Evolutionary conservation across 2,888 invertebrate species (phyloP).

Genomic region (Caenorhabditis sp.): DNA sequence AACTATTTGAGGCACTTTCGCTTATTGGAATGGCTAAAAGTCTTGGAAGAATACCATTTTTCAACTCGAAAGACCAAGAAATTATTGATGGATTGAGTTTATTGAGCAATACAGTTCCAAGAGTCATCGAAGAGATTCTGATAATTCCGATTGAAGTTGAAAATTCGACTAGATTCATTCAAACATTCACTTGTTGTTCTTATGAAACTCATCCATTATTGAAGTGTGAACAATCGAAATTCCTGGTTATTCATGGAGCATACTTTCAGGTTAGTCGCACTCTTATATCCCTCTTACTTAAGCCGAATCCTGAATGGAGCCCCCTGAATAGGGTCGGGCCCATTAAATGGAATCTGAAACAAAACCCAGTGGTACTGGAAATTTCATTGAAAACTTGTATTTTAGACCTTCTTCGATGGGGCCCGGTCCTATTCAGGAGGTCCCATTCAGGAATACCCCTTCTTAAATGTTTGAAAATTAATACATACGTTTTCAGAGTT

Average conservation of each 20-base stretch:
- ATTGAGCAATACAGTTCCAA: conserved; percentile 5
- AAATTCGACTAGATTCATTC: not conserved
- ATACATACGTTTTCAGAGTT: conserved; percentile 21
- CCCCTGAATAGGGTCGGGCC: too few relatives aligned
- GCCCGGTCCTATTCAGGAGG: too few relatives aligned
- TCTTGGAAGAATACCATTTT: conserved; percentile 30
- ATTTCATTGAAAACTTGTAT: too few relatives aligned
- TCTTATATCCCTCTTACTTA: too few relatives aligned
- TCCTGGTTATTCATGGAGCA: conserved; percentile 11
- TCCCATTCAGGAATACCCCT: too few relatives aligned
- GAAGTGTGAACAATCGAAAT: conserved; percentile 18
- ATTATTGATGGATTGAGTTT: conserved; percentile 6
- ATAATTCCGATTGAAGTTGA: conserved; percentile 18
- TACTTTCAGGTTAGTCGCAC: conserved; percentile 24
- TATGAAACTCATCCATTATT: conserved; percentile 13
- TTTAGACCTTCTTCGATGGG: too few relatives aligned
- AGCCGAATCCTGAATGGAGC: too few relatives aligned
- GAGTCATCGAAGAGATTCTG: conserved; percentile 1
- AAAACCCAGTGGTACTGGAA: too few relatives aligned
- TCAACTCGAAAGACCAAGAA: conserved; percentile 17
- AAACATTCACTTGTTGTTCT: conserved; percentile 16
- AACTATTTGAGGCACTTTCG: conserved; percentile 29
- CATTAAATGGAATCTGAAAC: too few relatives aligned
- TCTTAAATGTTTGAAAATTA: not conserved
- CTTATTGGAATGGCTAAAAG: conserved; percentile 21